Evolutionary conservation across 1,140 invertebrate species (phyloP), one percentile per base, ranked within the genome.

Genomic region (Megalonaias nervosa): DNA sequence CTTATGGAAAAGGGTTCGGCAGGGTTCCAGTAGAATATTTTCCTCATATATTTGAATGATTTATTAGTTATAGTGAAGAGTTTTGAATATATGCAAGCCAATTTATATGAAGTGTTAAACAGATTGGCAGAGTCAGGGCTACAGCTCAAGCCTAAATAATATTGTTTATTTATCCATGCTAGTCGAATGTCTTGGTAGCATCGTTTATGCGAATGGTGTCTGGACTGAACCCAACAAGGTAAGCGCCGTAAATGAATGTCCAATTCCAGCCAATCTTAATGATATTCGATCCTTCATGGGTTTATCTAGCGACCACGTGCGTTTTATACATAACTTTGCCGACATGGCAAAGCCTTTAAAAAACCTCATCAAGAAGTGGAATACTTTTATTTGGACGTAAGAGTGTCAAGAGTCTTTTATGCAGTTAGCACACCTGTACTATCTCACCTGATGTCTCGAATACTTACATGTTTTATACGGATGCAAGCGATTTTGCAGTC

Each of bases 1-100:
- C 67, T 74, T n/a, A 83, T 88, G 62, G 67, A 83, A 17, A 61
- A 57, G 68, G 68, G 84, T 6, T 74, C 83, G 71, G 38, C 23
- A 19, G 74, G 79, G 17, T 69, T 82, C 11, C 71, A 69, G 16
- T 69, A 69, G 69, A 26, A 79, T 55, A 70, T 38, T 19, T 74
- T 31, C 21, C 64, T 75, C 14, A 21, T 69, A 19, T 82, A 75
- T 61, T 58, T 75, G n/a, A 69, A 79, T 71, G 76, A 81, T 67
- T 61, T 81, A n/a, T 72, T 81, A 2, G 71, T 81, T 13, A 57
- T 77, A 68, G 48, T 61, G 12, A 67, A 61, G 62, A 73, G 58
- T 59, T 71, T 80, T 55, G 74, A 72, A 55, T 57, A 79, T 15
- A 67, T 64, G 17, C 2, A 76, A 4, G 5, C n/a, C 38, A 67